Percentiles rank a stretch among this genome's conserved stretches.
Evolutionary conservation across 2,888 invertebrate species (phyloP).

Genomic region (Chromoteleia sp.): DNA sequence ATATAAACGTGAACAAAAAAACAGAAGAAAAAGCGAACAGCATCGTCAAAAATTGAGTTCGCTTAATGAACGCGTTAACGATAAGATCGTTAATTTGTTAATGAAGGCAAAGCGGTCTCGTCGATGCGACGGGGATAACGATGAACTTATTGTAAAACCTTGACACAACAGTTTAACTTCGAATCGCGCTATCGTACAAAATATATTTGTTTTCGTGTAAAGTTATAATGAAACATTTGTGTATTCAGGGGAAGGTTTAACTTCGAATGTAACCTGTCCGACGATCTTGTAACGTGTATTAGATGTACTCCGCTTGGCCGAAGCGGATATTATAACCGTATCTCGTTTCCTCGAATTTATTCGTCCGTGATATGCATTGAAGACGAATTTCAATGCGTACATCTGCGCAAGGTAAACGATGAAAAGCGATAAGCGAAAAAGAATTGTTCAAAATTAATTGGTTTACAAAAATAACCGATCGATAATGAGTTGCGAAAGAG

Average conservation of each 20-base stretch:
- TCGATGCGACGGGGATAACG: neutral
- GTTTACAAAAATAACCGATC: too few species aligned
- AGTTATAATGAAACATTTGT: constrained; percentile 47
- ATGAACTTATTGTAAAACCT: constrained; percentile 18
- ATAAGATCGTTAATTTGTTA: constrained; percentile 6
- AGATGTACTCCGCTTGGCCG: constrained; percentile 23
- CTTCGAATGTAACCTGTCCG: constrained; percentile 28
- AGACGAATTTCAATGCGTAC: neutral
- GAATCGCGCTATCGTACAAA: constrained; percentile 23
- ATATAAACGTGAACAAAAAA: neutral
- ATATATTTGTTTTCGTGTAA: constrained; percentile 27
- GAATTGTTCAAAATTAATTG: too few species aligned
- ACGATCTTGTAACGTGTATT: constrained; percentile 12
- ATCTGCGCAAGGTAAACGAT: neutral
- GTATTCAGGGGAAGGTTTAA: constrained; percentile 27
- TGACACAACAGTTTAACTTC: constrained; percentile 34
- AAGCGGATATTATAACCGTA: constrained; percentile 20
- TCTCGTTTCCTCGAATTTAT: constrained; percentile 3
- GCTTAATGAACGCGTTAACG: neutral
- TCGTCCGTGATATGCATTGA: neutral
- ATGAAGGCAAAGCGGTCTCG: neutral
- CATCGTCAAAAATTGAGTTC: neutral
- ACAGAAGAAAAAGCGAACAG: too few species aligned
- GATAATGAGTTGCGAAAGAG: too few species aligned
- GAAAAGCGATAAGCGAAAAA: neutral